Percentiles rank a stretch among this genome's conserved stretches.
Evolutionary conservation across 2,888 invertebrate species (phyloP).

Genomic region (Heteromurus nitidus): DNA sequence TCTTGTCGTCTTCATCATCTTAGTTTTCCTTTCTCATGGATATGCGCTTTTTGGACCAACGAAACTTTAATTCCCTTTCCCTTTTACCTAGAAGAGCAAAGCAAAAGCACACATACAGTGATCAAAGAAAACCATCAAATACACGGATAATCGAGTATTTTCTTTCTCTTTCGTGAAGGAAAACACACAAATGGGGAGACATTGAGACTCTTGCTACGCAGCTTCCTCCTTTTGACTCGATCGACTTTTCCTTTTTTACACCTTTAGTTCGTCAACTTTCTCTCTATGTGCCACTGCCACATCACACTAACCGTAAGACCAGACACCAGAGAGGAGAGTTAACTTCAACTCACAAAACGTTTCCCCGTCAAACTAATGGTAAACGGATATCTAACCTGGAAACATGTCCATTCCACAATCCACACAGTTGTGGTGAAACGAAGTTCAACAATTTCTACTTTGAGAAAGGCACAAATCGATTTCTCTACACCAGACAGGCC

Average conservation of each 20-base stretch:
- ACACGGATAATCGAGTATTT: not conserved
- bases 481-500: conserved; percentile 16
- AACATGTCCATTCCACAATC: not conserved
- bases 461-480: conserved; percentile 45
- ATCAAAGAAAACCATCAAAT: conserved; percentile 16
- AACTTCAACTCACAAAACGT: no score
- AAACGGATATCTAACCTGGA: no score
- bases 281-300: no score
- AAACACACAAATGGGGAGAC: not conserved
- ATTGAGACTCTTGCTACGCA: not conserved
- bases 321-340: no score
- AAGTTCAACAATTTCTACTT: not conserved
- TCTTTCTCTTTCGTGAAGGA: conserved; percentile 8
- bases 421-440: no score
- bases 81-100: not conserved
- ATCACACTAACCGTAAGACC: no score
- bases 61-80: not conserved
- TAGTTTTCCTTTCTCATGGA: no score
- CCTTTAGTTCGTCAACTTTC: no score
- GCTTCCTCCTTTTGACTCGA: not conserved
- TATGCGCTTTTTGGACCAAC: no score
- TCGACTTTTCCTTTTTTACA: no score
- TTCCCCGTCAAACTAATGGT: no score
- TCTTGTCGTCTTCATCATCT: no score
- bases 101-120: not conserved